These are phyloP conservation scores for Pachyramphus minor DNA, from an alignment of 2,113 vertebrate genomes.

Conservation along the genomic window DNA sequence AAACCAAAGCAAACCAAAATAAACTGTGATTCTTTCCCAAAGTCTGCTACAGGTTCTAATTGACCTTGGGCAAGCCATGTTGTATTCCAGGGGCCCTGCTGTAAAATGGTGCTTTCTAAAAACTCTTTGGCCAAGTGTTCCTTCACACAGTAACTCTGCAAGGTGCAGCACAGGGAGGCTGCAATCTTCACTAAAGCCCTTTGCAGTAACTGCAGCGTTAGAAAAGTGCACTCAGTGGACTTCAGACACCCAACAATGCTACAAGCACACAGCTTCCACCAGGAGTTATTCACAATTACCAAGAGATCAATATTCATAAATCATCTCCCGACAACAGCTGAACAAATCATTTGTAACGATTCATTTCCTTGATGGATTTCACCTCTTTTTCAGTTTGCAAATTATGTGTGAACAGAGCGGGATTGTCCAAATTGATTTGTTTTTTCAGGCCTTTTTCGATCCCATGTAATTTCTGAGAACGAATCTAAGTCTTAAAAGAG, in stretches of 20 bases:
- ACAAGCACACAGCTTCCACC: neutral
- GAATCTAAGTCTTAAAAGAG: neutral
- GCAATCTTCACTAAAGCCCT: neutral
- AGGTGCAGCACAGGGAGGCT: neutral
- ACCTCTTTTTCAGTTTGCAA: slow-evolving; percentile 29
- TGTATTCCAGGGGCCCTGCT: neutral
- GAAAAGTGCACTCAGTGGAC: neutral
- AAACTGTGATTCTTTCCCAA: neutral
- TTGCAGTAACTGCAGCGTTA: neutral
- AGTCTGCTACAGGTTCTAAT: neutral
- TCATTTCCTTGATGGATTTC: slow-evolving; percentile 52
- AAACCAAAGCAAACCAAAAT: neutral
- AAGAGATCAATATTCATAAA: slow-evolving; percentile 27
- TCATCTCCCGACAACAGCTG: neutral
- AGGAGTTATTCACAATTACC: slow-evolving; percentile 33
- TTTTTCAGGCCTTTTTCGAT: neutral
- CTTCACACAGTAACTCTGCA: neutral
- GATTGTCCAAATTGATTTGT: slow-evolving; percentile 22
- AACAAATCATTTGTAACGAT: slow-evolving; percentile 46
- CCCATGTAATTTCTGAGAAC: neutral
- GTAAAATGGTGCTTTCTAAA: neutral
- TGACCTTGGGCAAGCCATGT: neutral
- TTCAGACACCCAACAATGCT: neutral
- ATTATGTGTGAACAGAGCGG: neutral
- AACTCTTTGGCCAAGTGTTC: neutral